Evolutionary conservation across 2,797 vertebrate species (phyloP), one percentile per base, ranked within the genome.

Genomic region (Lacerta viridis): DNA sequence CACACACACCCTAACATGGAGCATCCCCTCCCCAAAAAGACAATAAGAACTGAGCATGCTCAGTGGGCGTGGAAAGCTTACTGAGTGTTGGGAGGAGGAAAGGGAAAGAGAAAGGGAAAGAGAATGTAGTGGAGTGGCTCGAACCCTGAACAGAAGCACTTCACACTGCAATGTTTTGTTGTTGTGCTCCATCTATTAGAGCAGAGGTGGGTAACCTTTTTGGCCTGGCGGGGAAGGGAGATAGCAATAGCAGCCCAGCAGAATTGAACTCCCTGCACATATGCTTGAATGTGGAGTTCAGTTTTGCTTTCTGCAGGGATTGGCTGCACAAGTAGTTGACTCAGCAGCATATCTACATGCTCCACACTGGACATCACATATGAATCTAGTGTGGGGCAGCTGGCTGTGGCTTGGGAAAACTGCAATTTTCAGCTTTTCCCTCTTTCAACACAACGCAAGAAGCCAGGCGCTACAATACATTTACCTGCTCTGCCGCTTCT

Each of bases 401-500:
- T 64, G 20, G 61, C 6, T 64, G 61, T 64, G 18, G 61, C 6
- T 23, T 64, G 61, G 5, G 61, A 50, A 83, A 76, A 68, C 7
- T 50, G 5, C 79, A 75, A 17, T 36, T 17, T 41, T 6, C 36
- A 74, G 5, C 41, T 39, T 4, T 6, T 36, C 7, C 36, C 41
- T 80, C n/a, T 33, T 83, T 72, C 6, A 55, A n/a, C 3, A 43
- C 29, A 61, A n/a, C 23, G 10, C 64, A 80, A 36, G 64, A 33
- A 83, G n/a, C 20, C 46, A 74, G n/a, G 25, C 4, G 74, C 3
- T 1, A 33, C 71, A 17, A 13, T 46, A 84, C 7, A 96, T 97
- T 97, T 91, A 99, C 99, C 95, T 98, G 97, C 94, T 99, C 98
- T 3, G 99, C 98, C 80, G 99, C 98, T 91, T 99, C 99, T 94